These are phyloP conservation scores for Elmis aenea DNA, from an alignment of 2,888 invertebrate genomes.

Conservation along the genomic window DNA sequence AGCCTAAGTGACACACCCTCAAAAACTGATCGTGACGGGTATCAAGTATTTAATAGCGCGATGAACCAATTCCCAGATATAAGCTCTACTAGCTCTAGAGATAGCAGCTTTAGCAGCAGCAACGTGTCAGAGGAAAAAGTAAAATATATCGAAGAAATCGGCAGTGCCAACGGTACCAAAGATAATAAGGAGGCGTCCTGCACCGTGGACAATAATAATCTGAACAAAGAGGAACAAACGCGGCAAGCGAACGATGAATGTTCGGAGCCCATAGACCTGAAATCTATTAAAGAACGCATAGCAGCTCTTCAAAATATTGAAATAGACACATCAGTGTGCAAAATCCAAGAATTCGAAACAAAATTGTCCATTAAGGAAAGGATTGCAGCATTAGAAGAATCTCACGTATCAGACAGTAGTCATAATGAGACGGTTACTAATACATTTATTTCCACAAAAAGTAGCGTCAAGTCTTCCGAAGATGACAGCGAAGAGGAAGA, in stretches of 20 bases:
- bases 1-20: too few relatives aligned
- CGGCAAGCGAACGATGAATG: constrained; percentile 10
- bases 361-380: constrained; percentile 30
- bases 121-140: constrained; percentile 11
- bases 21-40: too few relatives aligned
- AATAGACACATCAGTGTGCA: constrained; percentile 3
- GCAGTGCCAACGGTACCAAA: neutral
- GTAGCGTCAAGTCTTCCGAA: constrained; percentile 29
- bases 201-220: constrained; percentile 12
- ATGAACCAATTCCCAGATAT: too few relatives aligned
- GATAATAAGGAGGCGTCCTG: neutral
- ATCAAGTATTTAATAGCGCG: too few relatives aligned
- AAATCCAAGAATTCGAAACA: constrained; percentile 27
- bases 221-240: constrained; percentile 21
- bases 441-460: constrained; percentile 17
- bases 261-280: constrained; percentile 27
- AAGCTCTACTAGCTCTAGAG: constrained; percentile 39
- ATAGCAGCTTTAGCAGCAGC: constrained; percentile 38
- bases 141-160: constrained; percentile 1
- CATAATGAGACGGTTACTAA: constrained; percentile 3
- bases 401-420: neutral
- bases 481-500: constrained; percentile 48
- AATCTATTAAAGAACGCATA: constrained; percentile 42
- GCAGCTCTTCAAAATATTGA: constrained; percentile 34
- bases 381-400: constrained; percentile 28